These are phyloP conservation scores for Misgurnus anguillicaudatus DNA, from an alignment of 2,113 vertebrate species.

Conservation along the genomic window DNA sequence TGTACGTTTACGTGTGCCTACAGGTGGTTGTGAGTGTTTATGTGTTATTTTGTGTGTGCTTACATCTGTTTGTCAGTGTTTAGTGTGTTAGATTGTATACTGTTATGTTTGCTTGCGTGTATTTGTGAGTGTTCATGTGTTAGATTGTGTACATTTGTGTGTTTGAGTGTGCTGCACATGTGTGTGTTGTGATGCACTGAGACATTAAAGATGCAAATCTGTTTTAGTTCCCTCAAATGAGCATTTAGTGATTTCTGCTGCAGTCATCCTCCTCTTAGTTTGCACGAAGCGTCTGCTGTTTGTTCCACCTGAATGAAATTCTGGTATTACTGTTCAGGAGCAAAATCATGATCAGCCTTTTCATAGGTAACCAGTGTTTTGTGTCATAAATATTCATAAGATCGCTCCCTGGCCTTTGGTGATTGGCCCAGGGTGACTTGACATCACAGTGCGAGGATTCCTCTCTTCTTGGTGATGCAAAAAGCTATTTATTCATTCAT, in stretches of 20 bases:
- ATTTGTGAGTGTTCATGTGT: too few species aligned
- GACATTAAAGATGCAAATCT: neutral
- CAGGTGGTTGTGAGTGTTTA: too few species aligned
- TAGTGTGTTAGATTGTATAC: too few species aligned
- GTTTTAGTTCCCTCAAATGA: neutral
- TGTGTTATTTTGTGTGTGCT: too few species aligned
- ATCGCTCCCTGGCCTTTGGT: neutral
- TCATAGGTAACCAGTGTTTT: slow-evolving; percentile 2
- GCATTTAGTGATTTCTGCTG: neutral
- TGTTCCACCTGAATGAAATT: neutral
- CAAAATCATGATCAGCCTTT: slow-evolving; percentile 8
- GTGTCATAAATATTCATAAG: slow-evolving; percentile 28
- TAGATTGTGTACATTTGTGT: too few species aligned
- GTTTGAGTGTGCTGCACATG: too few species aligned
- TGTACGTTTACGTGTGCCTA: too few species aligned
- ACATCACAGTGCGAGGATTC: slow-evolving; percentile 18
- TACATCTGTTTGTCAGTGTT: too few species aligned
- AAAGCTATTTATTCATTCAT: slow-evolving; percentile 42
- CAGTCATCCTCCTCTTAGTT: neutral
- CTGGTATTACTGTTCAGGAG: neutral
- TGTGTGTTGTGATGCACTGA: too few species aligned
- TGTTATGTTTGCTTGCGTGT: too few species aligned
- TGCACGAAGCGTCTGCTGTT: neutral
- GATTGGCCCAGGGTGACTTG: slow-evolving; percentile 38
- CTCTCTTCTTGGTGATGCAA: neutral